Evolutionary conservation across 2,113 vertebrate genomes (phyloP), one percentile per base, ranked within the genome.

Genomic region (Casuarius casuarius): DNA sequence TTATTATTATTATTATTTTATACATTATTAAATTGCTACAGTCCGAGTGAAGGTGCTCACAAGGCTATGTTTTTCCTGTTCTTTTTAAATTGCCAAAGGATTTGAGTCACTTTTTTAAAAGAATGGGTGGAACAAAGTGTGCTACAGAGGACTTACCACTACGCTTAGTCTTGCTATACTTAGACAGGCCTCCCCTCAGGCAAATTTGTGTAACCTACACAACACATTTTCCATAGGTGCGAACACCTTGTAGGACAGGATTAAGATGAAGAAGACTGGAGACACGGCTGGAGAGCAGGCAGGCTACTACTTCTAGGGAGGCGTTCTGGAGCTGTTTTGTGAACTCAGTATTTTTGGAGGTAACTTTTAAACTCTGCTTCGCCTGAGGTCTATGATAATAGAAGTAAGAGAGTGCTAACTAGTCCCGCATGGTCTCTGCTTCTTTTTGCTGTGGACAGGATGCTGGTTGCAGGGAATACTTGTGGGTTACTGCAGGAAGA

Each of bases 131-230:
- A 94, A 94, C 86, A 79, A 90, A 86, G 56, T 35, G 14, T 63
- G 17, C 49, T 68, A 18, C 33, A 40, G 82, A 81, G 68, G 66
- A 51, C 44, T 77, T 74, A 82, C 40, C 9, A 26, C 31, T 67
- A 33, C 40, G 31, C 28, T 75, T 87, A 62, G 65, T 19, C 77
- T 82, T 89, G 7, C 54, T 80, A 26, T 83, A 51, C 76, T 82
- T 91, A 70, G 44, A 81, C 65, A 94, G 40, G 63, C 16, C 73
- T 29, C 26, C 33, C 90, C 86, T 83, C 35, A 40, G 77, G 89
- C 93, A 91, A 68, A 23, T 91, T 66, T 92, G 33, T 92, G 86
- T 85, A 91, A 94, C 80, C 90, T 78, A 17, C 65, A 70, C 26
- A 93, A 20, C 65, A 58, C 0, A 0, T 93, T 94, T 94, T 95